Conservation (phyloP, 1,140 invertebrate species). For the Cotesia vestalis region DNA sequence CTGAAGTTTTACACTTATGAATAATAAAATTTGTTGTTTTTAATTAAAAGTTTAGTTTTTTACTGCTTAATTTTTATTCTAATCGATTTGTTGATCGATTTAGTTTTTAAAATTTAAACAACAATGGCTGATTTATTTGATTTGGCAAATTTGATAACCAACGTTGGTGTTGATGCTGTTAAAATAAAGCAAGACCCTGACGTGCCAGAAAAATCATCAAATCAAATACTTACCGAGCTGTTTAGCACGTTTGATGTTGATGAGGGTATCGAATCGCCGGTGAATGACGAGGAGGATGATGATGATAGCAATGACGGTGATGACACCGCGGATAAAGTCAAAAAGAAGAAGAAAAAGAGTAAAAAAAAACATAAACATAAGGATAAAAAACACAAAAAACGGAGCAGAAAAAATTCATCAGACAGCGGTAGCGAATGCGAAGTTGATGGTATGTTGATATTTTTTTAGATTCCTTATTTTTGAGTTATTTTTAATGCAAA, state of each 20-base stretch:
- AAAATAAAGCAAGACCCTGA: constrained; percentile 65
- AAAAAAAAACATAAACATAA: constrained; percentile 70
- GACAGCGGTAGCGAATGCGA: constrained; percentile 63
- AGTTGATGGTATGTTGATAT: constrained; percentile 50
- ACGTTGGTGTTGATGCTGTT: constrained; percentile 60
- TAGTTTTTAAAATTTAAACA: neutral
- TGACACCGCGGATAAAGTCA: constrained; percentile 62
- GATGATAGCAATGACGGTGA: constrained; percentile 42
- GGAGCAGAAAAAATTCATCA: constrained; percentile 63
- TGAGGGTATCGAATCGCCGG: constrained; percentile 42
- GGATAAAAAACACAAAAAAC: constrained; percentile 67
- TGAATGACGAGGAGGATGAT: constrained; percentile 40
- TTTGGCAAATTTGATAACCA: constrained; percentile 61
- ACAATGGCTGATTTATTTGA: constrained; percentile 61
- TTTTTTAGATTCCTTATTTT: constrained; percentile 18
- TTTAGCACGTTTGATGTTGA: constrained; percentile 76
- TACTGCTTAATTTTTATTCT: neutral
- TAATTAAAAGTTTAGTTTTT: neutral
- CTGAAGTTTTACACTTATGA: neutral
- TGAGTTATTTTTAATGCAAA: constrained; percentile 29
- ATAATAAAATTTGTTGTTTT: no score
- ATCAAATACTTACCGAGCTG: constrained; percentile 81
- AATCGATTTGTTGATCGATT: neutral
- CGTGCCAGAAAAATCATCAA: constrained; percentile 73
- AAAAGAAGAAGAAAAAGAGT: constrained; percentile 65